Evolutionary conservation across 2,113 vertebrate species (phyloP), one percentile per base, ranked within the genome.

Genomic region (Sinocyclocheilus anophthalmus): DNA sequence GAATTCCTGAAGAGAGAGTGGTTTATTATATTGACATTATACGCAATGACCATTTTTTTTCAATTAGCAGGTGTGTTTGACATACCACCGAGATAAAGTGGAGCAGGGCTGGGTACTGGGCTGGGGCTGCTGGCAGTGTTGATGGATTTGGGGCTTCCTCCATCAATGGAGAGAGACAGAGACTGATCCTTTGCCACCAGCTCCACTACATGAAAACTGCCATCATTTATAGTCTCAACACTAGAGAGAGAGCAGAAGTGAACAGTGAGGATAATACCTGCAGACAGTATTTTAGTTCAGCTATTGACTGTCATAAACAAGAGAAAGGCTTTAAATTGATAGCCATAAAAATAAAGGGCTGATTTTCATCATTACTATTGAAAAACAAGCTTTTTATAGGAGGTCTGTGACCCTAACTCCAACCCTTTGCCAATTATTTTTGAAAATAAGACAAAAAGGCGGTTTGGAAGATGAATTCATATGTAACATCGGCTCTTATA

Each of bases 151-250:
- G 97, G 96, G 37, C 93, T 95, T 85, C 98, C 98, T 83, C 98
- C 98, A 88, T 99, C 97, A 42, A 99, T 94, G 18, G 96, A 97
- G 59, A 99, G 94, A 53, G 97, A 98, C 3, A 99, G 93, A 85
- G 96, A 96, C 86, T 99, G 96, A 87, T 98, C 98, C 90, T 96
- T 92, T 42, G 97, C 95, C 39, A 98, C 93, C 83, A 99, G 93
- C 91, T 99, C 97, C 92, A 99, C 97, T 37, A 96, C 95, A 73
- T 99, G 98, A 89, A 99, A 99, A 89, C 95, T 96, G 2, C 98
- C 98, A 88, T 99, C 98, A 83, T 99, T 99, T 91, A 99, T 97
- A 0, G 97, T 99, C 94, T 99, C 98, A 91, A 97, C 96, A 10
- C 98, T 99, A 89, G 67, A 75, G 42, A 76, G 57, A 61, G 42